These are phyloP conservation scores for Pluvianellus socialis DNA, from an alignment of 2,113 vertebrate species.

Conservation along the genomic window DNA sequence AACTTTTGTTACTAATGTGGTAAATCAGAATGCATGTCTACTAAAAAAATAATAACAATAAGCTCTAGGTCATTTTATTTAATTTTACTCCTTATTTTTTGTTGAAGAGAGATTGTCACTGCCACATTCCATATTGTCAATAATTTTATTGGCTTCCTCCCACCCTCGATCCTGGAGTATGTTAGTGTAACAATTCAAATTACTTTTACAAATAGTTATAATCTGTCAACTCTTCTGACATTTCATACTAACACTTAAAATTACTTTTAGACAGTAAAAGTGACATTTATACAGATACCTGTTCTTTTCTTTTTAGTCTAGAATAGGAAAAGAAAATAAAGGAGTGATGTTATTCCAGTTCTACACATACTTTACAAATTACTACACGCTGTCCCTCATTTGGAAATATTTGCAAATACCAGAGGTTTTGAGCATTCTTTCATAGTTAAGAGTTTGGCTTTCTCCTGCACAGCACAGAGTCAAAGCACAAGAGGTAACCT, in stretches of 20 bases:
- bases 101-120: conserved; percentile 67
- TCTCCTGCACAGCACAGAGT: not conserved
- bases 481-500: conserved; percentile 28
- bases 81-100: not conserved
- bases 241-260: conserved; percentile 65
- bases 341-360: conserved; percentile 51
- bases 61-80: conserved; percentile 11
- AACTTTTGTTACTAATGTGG: not conserved
- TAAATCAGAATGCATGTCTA: not conserved
- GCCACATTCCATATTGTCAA: conserved; percentile 32
- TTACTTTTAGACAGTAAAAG: conserved; percentile 64
- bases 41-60: not conserved
- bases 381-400: conserved; percentile 4
- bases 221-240: conserved; percentile 61
- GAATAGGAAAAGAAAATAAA: conserved; percentile 62
- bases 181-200: conserved; percentile 29
- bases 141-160: conserved; percentile 17
- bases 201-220: conserved; percentile 62
- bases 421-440: conserved; percentile 28
- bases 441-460: conserved; percentile 13
- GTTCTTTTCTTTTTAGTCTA: conserved; percentile 41
- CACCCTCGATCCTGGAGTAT: conserved; percentile 1
- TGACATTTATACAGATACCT: conserved; percentile 59
- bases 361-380: conserved; percentile 60
- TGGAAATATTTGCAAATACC: conserved; percentile 43